Conservation (phyloP, 2,797 vertebrate genomes). For the Gadopsis marmoratus region DNA sequence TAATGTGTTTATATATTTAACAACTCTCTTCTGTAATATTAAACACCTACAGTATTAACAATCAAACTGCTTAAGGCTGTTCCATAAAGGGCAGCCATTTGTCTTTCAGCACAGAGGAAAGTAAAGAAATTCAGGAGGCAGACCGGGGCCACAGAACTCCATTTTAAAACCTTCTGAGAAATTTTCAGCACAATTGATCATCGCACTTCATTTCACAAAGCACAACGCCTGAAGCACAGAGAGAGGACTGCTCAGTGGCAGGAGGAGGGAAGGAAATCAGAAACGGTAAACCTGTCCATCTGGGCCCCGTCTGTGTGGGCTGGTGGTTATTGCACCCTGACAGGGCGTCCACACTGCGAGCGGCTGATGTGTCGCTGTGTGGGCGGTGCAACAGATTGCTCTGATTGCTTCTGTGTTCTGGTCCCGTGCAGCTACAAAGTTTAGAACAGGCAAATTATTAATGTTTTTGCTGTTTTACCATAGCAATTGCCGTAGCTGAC, state of each 20-base stretch:
- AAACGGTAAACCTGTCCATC: slow-evolving; percentile 75
- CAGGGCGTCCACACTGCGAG: slow-evolving; percentile 37
- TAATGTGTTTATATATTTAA: slow-evolving; percentile 68
- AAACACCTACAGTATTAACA: slow-evolving; percentile 68
- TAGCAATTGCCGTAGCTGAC: slow-evolving; percentile 35
- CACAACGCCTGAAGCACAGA: slow-evolving; percentile 57
- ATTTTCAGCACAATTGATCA: slow-evolving; percentile 82
- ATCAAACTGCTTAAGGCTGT: slow-evolving; percentile 65
- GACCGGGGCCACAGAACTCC: slow-evolving; percentile 65
- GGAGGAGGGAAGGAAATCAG: slow-evolving; percentile 66
- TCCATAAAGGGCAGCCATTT: slow-evolving; percentile 73
- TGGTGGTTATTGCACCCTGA: slow-evolving; percentile 62
- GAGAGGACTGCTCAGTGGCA: slow-evolving; percentile 48
- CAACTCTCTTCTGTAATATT: slow-evolving; percentile 64
- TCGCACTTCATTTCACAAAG: slow-evolving; percentile 76
- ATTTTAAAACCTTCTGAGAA: slow-evolving; percentile 77
- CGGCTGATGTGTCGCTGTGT: slow-evolving; percentile 54
- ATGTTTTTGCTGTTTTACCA: slow-evolving; percentile 20
- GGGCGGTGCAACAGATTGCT: slow-evolving; percentile 56
- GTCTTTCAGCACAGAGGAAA: slow-evolving; percentile 63
- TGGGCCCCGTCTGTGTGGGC: slow-evolving; percentile 66
- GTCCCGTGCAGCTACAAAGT: slow-evolving; percentile 25
- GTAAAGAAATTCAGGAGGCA: slow-evolving; percentile 76
- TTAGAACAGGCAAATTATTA: slow-evolving; percentile 34
- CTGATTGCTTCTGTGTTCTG: slow-evolving; percentile 49